Evolutionary conservation across 2,113 vertebrate species (phyloP), one percentile per base, ranked within the genome.

Genomic region (Cariama cristata): DNA sequence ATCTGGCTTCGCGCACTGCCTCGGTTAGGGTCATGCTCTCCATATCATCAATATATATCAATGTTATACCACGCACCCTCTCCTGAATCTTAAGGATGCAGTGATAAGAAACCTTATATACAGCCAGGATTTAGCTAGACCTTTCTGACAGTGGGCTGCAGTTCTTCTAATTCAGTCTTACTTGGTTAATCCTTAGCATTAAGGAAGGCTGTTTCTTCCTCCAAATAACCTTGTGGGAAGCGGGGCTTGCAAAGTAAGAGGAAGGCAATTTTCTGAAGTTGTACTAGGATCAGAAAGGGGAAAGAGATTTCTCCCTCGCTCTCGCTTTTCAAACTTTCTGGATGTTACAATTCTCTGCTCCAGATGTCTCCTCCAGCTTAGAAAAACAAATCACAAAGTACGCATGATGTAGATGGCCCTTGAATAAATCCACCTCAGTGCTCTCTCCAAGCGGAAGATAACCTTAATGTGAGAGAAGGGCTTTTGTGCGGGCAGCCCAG

Each of bases 1-100:
- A 0, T 9, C 42, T 47, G 44, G 49, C 62, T 40, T 81, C 7
- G 0, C 0, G 1, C 45, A 5, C 26, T 11, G 30, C 62, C 79
- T 52, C 44, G 1, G 27, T 28, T 11, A 21, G n/a, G 58, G 24
- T 50, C 35, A 10, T 1, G 9, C 42, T 45, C 77, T 50, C 64
- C 59, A 59, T 38, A 86, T 18, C 22, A 13, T 23, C 49, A 14
- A 4, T 16, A 20, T 4, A 0, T 17, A 40, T 45, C 62, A 14
- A 5, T 27, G 38, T 20, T 18, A 21, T 6, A 50, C 20, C 47
- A n/a, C 56, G 53, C 35, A 27, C n/a, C 22, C 14, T 26, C 28
- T 59, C 69, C 68, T 40, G 52, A 71, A 59, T 14, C 69, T 53
- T 23, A 67, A 38, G 44, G 64, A 53, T 12, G 28, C 52, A 55